Percentiles rank a stretch among this genome's conserved stretches.
Evolutionary conservation across 2,797 vertebrate species (phyloP).

Genomic region (Nothura maculosa): DNA sequence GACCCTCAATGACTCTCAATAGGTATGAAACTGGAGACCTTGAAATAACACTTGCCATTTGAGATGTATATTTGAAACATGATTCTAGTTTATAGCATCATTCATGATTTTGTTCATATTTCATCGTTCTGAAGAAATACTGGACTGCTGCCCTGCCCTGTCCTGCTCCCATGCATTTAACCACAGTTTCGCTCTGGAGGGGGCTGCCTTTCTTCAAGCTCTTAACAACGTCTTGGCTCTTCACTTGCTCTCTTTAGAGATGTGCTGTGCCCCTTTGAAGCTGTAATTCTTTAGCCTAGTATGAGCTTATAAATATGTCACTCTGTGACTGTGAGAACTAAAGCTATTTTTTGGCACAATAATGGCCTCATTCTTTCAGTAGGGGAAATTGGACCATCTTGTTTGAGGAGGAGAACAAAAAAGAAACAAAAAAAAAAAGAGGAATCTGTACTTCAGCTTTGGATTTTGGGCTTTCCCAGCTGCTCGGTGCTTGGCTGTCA

Average conservation of each 20-base stretch:
- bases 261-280: background rate
- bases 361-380: background rate
- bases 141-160: background rate
- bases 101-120: background rate
- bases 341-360: background rate
- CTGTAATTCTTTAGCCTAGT: background rate
- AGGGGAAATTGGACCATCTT: background rate
- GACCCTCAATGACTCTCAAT: background rate
- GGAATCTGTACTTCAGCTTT: background rate
- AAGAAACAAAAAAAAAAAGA: no score
- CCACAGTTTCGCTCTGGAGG: background rate
- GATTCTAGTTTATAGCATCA: background rate
- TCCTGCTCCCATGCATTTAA: background rate
- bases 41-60: slow-evolving; percentile 33
- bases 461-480: background rate
- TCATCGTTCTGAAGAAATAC: background rate
- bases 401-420: background rate
- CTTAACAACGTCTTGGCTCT: background rate
- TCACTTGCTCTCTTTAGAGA: background rate
- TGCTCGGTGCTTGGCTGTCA: background rate
- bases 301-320: background rate
- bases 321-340: background rate
- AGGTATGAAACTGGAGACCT: background rate
- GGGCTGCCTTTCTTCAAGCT: background rate
- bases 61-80: background rate